These are phyloP conservation scores for Drosophila ficusphila DNA, from an alignment of 1,140 invertebrate species.

Conservation along the genomic window DNA sequence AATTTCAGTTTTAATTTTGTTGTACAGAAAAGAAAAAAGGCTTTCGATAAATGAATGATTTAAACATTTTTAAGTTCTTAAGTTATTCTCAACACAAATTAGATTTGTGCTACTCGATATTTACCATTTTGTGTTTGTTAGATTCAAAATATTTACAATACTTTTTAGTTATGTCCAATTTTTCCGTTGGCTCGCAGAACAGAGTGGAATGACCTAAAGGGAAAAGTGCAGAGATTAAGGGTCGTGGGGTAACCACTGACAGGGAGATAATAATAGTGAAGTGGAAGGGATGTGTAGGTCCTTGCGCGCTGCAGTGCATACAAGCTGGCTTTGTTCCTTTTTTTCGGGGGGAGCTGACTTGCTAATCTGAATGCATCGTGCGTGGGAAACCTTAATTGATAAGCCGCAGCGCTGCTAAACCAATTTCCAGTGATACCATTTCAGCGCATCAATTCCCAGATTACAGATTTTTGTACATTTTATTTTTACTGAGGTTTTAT, in stretches of 20 bases:
- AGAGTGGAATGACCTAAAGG: constrained; percentile 25
- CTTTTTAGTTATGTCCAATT: too few relatives aligned
- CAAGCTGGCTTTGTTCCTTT: constrained; percentile 12
- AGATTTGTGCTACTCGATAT: too few relatives aligned
- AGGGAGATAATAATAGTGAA: constrained; percentile 38
- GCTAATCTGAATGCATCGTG: constrained; percentile 28
- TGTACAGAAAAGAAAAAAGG: too few relatives aligned
- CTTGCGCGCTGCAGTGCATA: constrained; percentile 16
- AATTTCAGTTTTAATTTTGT: too few relatives aligned
- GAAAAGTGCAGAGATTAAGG: constrained; percentile 8
- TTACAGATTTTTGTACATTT: not conserved
- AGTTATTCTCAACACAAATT: too few relatives aligned
- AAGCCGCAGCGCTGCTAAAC: constrained; percentile 12
- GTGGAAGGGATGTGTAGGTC: constrained; percentile 1
- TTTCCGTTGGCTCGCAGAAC: not conserved
- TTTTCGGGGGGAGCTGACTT: constrained; percentile 3
- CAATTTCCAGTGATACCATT: not conserved
- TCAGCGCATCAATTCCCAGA: not conserved
- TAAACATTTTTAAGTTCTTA: too few relatives aligned
- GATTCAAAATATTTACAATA: too few relatives aligned
- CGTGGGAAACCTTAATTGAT: constrained; percentile 25
- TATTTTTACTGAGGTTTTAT: too few relatives aligned
- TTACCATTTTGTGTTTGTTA: too few relatives aligned
- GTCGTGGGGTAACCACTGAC: constrained; percentile 27
- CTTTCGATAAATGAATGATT: too few relatives aligned